These are phyloP conservation scores for Nannoperca obscura DNA, from an alignment of 2,797 vertebrate genomes.

Conservation along the genomic window DNA sequence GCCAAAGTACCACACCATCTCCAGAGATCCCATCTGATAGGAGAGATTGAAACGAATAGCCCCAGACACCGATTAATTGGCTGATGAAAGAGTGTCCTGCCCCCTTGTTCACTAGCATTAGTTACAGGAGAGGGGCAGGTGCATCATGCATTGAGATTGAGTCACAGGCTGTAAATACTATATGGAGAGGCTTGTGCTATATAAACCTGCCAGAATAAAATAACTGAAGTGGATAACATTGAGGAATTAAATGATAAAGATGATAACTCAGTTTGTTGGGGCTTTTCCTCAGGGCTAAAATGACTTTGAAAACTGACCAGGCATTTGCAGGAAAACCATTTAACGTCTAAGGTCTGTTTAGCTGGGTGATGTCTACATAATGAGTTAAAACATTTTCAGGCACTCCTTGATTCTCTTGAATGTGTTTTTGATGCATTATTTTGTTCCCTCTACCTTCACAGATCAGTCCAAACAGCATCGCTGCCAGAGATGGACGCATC, in stretches of 20 bases:
- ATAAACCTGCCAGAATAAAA: conserved; percentile 35
- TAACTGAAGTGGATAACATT: conserved; percentile 3
- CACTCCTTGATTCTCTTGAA: background rate
- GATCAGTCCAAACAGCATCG: conserved; percentile 96
- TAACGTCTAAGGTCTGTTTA: conserved; percentile 33
- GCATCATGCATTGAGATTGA: conserved; percentile 44
- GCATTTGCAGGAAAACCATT: conserved; percentile 15
- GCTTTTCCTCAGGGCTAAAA: conserved; percentile 18
- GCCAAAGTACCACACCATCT: conserved; percentile 68
- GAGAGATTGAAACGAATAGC: conserved; percentile 80
- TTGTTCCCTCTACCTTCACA: conserved; percentile 66
- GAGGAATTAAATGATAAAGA: conserved; percentile 35
- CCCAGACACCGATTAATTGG: conserved; percentile 82
- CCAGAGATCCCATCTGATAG: conserved; percentile 72
- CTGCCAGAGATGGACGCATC: conserved; percentile 94
- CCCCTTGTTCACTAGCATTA: conserved; percentile 78
- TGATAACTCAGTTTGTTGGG: conserved; percentile 29
- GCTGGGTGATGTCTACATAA: conserved; percentile 23
- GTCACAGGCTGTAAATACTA: conserved; percentile 24
- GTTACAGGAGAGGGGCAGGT: conserved; percentile 67
- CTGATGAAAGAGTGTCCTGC: conserved; percentile 80
- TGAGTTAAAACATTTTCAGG: conserved; percentile 25
- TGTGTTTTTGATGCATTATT: conserved; percentile 21
- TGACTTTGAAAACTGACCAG: conserved; percentile 38
- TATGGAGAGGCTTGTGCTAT: conserved; percentile 20